Percentiles rank a stretch among this genome's conserved stretches.
phyloP scores from a whole-genome alignment of 2,888 invertebrate species.

The Drosophila kuntzei region DNA sequence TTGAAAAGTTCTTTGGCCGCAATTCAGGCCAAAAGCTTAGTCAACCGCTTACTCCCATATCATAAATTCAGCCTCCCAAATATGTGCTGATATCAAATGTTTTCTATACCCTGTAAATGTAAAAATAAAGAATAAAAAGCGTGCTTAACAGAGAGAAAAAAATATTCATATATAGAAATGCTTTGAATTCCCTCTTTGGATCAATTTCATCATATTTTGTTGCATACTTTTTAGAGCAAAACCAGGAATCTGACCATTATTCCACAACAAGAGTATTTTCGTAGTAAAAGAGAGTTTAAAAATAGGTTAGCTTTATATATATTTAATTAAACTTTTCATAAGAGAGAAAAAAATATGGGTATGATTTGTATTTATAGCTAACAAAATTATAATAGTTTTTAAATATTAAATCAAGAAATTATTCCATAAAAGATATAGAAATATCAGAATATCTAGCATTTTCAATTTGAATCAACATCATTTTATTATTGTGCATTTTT shows the following conservation, averaged over 20 bases:
- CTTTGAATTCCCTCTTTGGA: background rate
- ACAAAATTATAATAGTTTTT: too few species aligned
- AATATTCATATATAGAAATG: background rate
- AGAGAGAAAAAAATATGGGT: too few species aligned
- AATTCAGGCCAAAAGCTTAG: slow-evolving; percentile 36
- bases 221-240: background rate
- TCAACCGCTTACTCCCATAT: slow-evolving; percentile 28
- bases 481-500: too few species aligned
- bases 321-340: too few species aligned
- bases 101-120: slow-evolving; percentile 13
- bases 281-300: too few species aligned
- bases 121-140: background rate
- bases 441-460: too few species aligned
- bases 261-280: background rate
- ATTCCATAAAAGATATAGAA: too few species aligned
- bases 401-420: background rate
- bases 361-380: too few species aligned
- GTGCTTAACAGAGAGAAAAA: background rate
- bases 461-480: too few species aligned
- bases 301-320: too few species aligned
- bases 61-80: slow-evolving; percentile 8
- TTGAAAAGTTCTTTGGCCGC: slow-evolving; percentile 55
- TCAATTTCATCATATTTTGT: background rate
- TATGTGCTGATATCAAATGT: slow-evolving; percentile 8
- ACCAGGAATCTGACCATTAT: background rate